phyloP scores from a whole-genome alignment of 2,113 vertebrate genomes.

The Colius striatus region DNA sequence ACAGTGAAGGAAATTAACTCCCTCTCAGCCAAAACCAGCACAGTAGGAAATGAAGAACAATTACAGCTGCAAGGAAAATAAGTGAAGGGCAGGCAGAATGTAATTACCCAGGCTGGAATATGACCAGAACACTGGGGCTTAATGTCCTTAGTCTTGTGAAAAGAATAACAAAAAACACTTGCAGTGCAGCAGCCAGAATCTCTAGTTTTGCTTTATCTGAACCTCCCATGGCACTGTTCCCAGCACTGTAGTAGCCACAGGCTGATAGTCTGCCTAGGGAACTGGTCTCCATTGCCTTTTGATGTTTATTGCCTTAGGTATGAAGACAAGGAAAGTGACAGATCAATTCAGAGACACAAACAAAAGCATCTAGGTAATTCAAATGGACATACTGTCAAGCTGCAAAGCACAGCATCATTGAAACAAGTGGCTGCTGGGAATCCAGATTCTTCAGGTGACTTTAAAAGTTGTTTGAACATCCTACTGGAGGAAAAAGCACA shows the following conservation, averaged over 20 bases:
- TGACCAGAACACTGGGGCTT: neutral
- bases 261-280: neutral
- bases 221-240: neutral
- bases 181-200: accelerated
- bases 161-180: neutral
- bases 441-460: neutral
- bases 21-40: neutral
- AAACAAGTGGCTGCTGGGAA: neutral
- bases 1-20: neutral
- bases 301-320: neutral
- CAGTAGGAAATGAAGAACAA: neutral
- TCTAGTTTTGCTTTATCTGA: neutral
- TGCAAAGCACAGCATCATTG: neutral
- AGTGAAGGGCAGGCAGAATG: neutral
- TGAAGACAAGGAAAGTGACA: neutral
- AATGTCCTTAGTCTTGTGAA: neutral
- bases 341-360: neutral
- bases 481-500: neutral
- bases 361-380: neutral
- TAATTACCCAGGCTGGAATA: neutral
- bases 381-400: neutral
- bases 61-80: neutral
- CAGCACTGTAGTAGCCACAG: neutral
- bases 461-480: neutral
- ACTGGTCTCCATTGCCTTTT: neutral